Base-by-base conservation (phyloP, 2,797 vertebrate genomes). In the Sciaenops ocellatus region DNA sequence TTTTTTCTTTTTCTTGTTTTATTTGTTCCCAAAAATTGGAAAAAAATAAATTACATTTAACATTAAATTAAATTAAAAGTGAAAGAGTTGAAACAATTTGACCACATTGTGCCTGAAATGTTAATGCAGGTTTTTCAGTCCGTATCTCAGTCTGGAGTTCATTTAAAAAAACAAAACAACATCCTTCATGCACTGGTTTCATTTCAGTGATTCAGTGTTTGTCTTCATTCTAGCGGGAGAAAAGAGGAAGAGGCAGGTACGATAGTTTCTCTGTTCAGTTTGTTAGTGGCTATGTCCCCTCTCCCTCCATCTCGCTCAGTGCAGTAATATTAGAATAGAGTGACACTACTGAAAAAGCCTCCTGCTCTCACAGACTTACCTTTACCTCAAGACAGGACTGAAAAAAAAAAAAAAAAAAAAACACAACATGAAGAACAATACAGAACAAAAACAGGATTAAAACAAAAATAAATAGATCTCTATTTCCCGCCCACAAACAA, bases 1-100 rank as follows among this genome's bases (percentile, higher is more conserved):
- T 88, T 92, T 38, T 38, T 38, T 38, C 8, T 38, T 38, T 38
- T 93, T 80, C 87, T 87, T 83, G 34, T 38, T 93, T 93, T 90
- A 91, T 92, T 92, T 91, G 86, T 92, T 94, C 90, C 94, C 93
- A 88, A 83, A 87, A 85, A 87, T 61, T 82, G 83, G 85, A 83
- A 92, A 90, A 93, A 91, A 95, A 93, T 91, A 93, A 93, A 94
- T 94, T 93, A 94, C 84, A 94, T 84, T 90, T 87, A 86, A 93
- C 85, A 90, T 95, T 95, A 93, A 93, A 95, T 94, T 94, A 94
- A 94, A 93, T 95, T 95, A 94, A 94, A 94, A 94, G 87, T 90
- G 91, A 93, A 93, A 87, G 69, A 87, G 55, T 82, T 91, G 74
- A 92, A 92, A 91, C 75, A 34, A 88, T 93, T 92, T 82, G 86